Percentiles rank a stretch among this genome's conserved stretches.
These are phyloP conservation scores for Actinia equina DNA, from an alignment of 64 coral and sea anemone species.

Conservation along the genomic window DNA sequence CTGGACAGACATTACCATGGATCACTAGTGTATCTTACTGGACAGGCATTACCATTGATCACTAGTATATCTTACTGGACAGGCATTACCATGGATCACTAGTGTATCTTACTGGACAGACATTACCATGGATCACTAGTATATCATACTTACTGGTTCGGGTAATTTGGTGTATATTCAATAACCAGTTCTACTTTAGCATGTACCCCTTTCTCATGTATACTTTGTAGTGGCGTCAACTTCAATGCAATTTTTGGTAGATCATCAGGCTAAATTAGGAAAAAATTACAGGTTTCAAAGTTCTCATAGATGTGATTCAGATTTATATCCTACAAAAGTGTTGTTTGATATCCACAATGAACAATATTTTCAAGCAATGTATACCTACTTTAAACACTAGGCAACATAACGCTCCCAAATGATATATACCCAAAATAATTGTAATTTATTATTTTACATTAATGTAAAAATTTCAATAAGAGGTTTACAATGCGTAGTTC, in stretches of 20 bases:
- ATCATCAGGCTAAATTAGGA: conserved; percentile 35
- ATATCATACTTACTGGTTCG: conserved; percentile 64
- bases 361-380: neutral
- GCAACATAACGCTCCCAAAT: too few relatives aligned
- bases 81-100: too few relatives aligned
- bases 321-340: too few relatives aligned
- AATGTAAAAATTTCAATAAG: too few relatives aligned
- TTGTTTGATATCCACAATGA: too few relatives aligned
- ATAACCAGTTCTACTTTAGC: conserved; percentile 68
- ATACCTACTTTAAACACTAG: neutral
- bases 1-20: too few relatives aligned
- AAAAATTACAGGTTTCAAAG: neutral
- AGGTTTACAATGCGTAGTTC: too few relatives aligned
- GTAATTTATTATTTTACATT: too few relatives aligned
- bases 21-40: conserved; percentile 16
- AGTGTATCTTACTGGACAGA: neutral
- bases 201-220: conserved; percentile 68
- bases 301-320: neutral
- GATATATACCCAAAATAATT: too few relatives aligned
- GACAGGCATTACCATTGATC: too few relatives aligned
- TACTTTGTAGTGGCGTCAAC: conserved; percentile 80
- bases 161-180: conserved; percentile 65
- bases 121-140: neutral
- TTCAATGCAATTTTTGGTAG: conserved; percentile 63
- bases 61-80: conserved; percentile 12